Conservation (phyloP, 1,140 invertebrate species). For the Philotrypesis tridentata region DNA sequence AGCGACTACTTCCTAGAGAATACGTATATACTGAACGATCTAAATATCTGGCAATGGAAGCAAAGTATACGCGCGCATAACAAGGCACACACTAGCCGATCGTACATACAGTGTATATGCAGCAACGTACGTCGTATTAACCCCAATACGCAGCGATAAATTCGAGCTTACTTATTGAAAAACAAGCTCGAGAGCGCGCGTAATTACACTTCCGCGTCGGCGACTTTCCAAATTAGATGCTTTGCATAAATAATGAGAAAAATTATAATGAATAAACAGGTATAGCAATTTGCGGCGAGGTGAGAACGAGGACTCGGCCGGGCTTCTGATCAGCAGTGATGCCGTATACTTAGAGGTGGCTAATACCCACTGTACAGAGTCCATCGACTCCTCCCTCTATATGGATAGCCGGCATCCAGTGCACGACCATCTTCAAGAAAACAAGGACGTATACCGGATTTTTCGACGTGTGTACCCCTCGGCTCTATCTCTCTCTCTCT, state of each 20-base stretch:
- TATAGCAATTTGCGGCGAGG: too few relatives aligned
- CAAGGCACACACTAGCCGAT: background rate
- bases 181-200: background rate
- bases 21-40: background rate
- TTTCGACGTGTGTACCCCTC: constrained; percentile 30
- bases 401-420: background rate
- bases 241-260: background rate
- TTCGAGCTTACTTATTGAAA: background rate
- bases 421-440: constrained; percentile 15
- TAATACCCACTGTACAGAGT: background rate
- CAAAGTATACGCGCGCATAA: background rate
- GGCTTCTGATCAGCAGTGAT: background rate
- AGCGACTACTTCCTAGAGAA: background rate
- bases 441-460: constrained; percentile 41
- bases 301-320: too few relatives aligned
- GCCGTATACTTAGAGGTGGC: background rate
- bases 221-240: background rate
- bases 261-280: too few relatives aligned
- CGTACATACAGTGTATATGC: background rate
- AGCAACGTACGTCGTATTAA: background rate
- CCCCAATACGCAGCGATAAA: background rate
- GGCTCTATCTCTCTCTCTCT: background rate
- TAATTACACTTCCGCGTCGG: background rate
- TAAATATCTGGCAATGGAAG: background rate
- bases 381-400: constrained; percentile 11